These are phyloP conservation scores for Pristionchus mayeri DNA, from an alignment of 2,888 invertebrate genomes.

Conservation along the genomic window DNA sequence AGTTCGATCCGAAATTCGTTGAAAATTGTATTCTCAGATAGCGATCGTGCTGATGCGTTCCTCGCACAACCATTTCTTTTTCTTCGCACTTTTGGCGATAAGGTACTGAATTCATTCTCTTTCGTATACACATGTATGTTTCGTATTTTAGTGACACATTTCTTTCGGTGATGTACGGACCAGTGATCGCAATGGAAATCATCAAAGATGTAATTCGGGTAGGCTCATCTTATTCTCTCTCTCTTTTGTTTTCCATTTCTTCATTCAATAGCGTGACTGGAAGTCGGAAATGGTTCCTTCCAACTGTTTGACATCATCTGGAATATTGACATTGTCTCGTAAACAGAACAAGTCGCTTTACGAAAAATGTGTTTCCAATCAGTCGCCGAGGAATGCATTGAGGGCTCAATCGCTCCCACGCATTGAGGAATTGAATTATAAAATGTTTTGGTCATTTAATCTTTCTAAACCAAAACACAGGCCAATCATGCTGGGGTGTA, in stretches of 20 bases:
- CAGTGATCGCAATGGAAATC: conserved; percentile 75
- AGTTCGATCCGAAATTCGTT: background rate
- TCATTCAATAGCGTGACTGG: background rate
- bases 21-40: background rate
- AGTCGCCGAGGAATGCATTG: background rate
- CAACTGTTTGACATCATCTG: too few relatives aligned
- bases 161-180: conserved; percentile 73
- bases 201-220: conserved; percentile 69
- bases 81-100: conserved; percentile 72
- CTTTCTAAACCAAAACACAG: too few relatives aligned
- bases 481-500: too few relatives aligned
- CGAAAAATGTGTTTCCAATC: conserved; percentile 3
- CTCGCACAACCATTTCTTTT: conserved; percentile 72
- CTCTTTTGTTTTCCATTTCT: background rate
- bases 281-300: too few relatives aligned
- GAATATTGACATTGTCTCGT: background rate
- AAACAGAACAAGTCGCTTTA: background rate
- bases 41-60: conserved; percentile 47
- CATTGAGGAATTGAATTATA: too few relatives aligned
- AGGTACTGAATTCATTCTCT: background rate
- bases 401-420: too few relatives aligned
- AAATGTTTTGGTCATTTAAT: too few relatives aligned
- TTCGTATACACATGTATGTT: background rate
- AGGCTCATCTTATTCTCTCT: background rate
- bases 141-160: conserved; percentile 66